Evolutionary conservation across 2,113 vertebrate species (phyloP).

Genomic region (Alaudala cheleensis): DNA sequence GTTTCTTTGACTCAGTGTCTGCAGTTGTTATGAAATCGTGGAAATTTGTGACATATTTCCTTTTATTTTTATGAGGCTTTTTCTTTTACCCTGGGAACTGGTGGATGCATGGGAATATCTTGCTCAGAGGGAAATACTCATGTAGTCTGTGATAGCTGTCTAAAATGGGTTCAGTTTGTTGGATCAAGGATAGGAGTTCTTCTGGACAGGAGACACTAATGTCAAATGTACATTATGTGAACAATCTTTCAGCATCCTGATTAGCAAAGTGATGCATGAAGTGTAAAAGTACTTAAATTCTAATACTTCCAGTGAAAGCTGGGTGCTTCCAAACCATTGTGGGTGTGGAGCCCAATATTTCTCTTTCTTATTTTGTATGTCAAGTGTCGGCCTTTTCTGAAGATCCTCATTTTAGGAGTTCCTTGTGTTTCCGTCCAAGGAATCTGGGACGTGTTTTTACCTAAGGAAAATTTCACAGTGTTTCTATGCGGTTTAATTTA

Average conservation of each 20-base stretch:
- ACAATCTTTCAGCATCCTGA: not conserved
- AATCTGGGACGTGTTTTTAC: not conserved
- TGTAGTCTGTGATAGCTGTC: not conserved
- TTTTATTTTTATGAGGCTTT: not conserved
- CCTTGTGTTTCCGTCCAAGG: not conserved
- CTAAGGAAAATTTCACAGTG: not conserved
- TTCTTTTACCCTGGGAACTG: not conserved
- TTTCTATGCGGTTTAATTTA: not conserved
- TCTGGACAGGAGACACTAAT: not conserved
- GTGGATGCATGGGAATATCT: not conserved
- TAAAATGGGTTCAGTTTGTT: not conserved
- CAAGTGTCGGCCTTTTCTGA: not conserved
- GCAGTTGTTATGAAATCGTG: not conserved
- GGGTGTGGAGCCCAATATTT: not conserved
- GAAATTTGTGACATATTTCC: not conserved
- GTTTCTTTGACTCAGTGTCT: not conserved
- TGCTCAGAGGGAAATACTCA: not conserved
- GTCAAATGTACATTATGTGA: not conserved
- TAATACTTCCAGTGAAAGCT: not conserved
- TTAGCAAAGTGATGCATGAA: not conserved
- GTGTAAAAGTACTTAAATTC: not conserved
- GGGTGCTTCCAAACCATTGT: not conserved
- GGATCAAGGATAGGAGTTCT: not conserved
- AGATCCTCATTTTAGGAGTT: not conserved
- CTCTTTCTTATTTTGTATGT: not conserved